phyloP scores from a whole-genome alignment of 2,113 vertebrate genomes.

The Blennius ocellaris region DNA sequence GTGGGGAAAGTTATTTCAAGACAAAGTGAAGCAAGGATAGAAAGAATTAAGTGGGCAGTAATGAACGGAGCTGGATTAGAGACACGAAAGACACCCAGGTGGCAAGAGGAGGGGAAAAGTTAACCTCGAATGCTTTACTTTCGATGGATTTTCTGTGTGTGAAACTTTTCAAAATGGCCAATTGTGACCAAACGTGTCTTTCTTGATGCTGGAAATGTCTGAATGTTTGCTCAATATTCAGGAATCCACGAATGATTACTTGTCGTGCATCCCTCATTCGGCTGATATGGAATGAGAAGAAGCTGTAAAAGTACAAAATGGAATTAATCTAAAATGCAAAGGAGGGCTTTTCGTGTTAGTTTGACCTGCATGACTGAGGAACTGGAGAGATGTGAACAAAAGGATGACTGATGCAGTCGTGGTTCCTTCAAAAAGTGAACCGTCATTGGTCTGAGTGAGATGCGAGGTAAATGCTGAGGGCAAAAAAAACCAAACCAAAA shows the following conservation, averaged over 20 bases:
- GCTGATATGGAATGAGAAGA: slow-evolving; percentile 59
- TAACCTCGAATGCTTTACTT: slow-evolving; percentile 9
- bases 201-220: no score
- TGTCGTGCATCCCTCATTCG: slow-evolving; percentile 41
- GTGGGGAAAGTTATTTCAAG: slow-evolving; percentile 21
- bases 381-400: slow-evolving; percentile 49
- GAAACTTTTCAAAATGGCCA: slow-evolving; percentile 11
- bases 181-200: not conserved
- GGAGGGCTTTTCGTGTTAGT: slow-evolving; percentile 23
- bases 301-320: slow-evolving; percentile 16
- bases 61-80: slow-evolving; percentile 21
- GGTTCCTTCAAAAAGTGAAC: slow-evolving; percentile 24
- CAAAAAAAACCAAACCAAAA: slow-evolving; percentile 1
- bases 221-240: not conserved
- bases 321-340: slow-evolving; percentile 6
- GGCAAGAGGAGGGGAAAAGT: slow-evolving; percentile 5
- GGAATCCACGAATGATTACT: slow-evolving; percentile 54
- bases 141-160: slow-evolving; percentile 1
- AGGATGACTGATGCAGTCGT: slow-evolving; percentile 28
- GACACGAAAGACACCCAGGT: slow-evolving; percentile 30
- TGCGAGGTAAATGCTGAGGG: not conserved
- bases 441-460: not conserved
- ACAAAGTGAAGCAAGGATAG: slow-evolving; percentile 35
- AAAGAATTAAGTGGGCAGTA: slow-evolving; percentile 12
- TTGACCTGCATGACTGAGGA: slow-evolving; percentile 9